phyloP scores from a whole-genome alignment of 2,888 invertebrate genomes.

The Autographa pulchrina region DNA sequence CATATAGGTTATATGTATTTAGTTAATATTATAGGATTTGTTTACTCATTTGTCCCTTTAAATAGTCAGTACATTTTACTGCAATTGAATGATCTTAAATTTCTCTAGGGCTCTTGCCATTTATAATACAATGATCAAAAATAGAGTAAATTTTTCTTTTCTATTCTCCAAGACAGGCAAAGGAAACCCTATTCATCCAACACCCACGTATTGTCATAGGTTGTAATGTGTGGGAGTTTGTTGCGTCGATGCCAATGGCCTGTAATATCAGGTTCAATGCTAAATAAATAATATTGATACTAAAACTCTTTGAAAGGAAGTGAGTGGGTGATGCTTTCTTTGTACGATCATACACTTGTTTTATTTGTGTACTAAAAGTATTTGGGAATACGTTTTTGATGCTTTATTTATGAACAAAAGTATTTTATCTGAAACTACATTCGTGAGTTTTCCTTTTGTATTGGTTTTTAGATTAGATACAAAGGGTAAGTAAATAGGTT shows the following conservation, averaged over 20 bases:
- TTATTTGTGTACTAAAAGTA: neutral
- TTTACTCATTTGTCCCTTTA: no score
- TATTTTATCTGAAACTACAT: no score
- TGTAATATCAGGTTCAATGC: slow-evolving; percentile 24
- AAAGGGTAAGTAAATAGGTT: no score
- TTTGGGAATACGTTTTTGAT: neutral
- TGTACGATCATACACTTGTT: slow-evolving; percentile 16
- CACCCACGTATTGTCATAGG: neutral
- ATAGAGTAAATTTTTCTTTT: no score
- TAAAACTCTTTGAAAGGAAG: slow-evolving; percentile 40
- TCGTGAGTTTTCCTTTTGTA: no score
- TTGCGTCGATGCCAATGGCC: slow-evolving; percentile 30
- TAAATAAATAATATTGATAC: slow-evolving; percentile 43
- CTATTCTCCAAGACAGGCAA: neutral
- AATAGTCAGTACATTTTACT: no score
- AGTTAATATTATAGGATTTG: no score
- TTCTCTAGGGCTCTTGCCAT: no score
- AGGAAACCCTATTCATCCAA: slow-evolving; percentile 1
- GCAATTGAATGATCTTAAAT: no score
- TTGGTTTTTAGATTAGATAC: no score
- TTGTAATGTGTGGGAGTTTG: neutral
- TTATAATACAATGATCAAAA: no score
- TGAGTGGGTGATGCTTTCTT: slow-evolving; percentile 48
- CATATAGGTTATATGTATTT: no score
- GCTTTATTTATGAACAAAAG: neutral